Evolutionary conservation across 2,888 invertebrate species (phyloP), one percentile per base, ranked within the genome.

Genomic region (Neria commutata): DNA sequence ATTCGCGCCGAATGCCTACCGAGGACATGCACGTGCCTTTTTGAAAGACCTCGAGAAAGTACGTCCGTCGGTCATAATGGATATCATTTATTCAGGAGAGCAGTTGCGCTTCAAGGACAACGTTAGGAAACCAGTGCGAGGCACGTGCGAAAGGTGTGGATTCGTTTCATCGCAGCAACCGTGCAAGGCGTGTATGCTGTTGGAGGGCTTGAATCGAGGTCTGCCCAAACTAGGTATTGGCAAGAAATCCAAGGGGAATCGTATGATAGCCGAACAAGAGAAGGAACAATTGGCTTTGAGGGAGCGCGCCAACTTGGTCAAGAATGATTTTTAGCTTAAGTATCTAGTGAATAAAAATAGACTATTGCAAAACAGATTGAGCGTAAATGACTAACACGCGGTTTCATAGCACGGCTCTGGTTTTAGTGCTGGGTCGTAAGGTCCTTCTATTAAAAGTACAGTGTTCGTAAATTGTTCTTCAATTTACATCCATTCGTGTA

Each of bases 1-100:
- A 49, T 99, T 98, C 84, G 95, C 98, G 1, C 99, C 99, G 0
- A 96, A 99, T 84, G 98, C 99, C 0, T 98, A 98, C 80, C 86
- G 97, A 73, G 96, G 96, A 0, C 91, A 96, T 80, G 95, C 95
- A 0, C 83, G 98, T 70, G 88, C 92, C 1, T 89, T 92, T 70
- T 86, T 99, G 1, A 98, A 99, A 80, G 95, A 98, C 82, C 84
- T 99, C 75, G 99, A 99, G 80, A 93, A 93, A 81, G 89, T 98
- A 55, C 87, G 95, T 64, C 94, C 99, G 0, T 88, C 92, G 11
- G 88, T 92, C 40, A 97, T 98, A 57, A 91, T 98, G 85, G 95
- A 95, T 75, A 94, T 95, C 51, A 93, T 95, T 66, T 91, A 94
- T 80, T 95, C 95, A 67, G 94, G 94, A 53, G 96, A 97, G 84